Base-by-base conservation (phyloP, 2,797 vertebrate species). In the Picus viridis region DNA sequence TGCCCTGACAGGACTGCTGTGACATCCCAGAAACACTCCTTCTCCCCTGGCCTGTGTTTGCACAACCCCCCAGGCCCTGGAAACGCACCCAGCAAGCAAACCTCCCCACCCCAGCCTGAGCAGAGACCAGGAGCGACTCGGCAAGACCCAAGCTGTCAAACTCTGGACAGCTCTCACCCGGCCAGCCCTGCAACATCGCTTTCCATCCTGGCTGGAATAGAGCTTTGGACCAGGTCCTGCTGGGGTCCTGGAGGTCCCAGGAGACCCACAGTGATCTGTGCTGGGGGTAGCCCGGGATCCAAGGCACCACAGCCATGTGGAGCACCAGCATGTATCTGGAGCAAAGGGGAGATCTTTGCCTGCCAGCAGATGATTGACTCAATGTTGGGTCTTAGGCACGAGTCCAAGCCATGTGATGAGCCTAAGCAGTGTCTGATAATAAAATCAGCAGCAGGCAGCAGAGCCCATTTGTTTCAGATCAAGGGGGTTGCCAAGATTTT, bases 401-500 rank as follows among this genome's bases (percentile, higher is more conserved):
- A 34, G 15, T 83, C 90, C 90, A 95, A 92, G 71, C 56, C 73
- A 30, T 76, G 58, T 67, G 93, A 94, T 94, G 92, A 94, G 67
- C 47, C 71, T 92, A 73, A 93, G 84, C 90, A 94, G 93, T 74
- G 87, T 93, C 82, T 93, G 90, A 95, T 90, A 92, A 94, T 94
- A 94, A 96, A 95, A 89, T 92, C 93, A 93, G 93, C 82, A 92
- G 80, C 71, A 88, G 94, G 86, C 79, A 95, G 90, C 77, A 88
- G 84, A 93, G 74, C 30, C 80, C 89, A 84, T 96, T 96, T 95
- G 92, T 92, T 96, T 94, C 91, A 88, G 77, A 95, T 94, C 87
- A 91, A 79, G 89, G 29, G 83, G 87, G 91, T 90, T 92, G 94
- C 90, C 67, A 64, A 79, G 64, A 76, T 72, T 93, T 92, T 93